Percentiles rank a stretch among this genome's conserved stretches.
Conservation (phyloP, 1,140 invertebrate genomes). For the Panulirus ornatus region DNA sequence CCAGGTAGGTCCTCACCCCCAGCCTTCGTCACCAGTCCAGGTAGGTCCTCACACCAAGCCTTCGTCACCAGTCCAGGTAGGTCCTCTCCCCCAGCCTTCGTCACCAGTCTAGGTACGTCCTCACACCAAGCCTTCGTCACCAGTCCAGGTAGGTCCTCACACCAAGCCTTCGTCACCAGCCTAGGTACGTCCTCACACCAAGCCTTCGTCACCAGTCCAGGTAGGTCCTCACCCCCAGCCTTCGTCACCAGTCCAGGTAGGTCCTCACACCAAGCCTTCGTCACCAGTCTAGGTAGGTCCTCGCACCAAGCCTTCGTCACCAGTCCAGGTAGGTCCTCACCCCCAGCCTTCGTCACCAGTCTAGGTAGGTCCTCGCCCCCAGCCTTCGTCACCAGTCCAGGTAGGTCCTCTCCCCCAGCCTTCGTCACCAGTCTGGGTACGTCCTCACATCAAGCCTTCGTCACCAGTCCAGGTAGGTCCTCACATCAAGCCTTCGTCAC, state of each 20-base stretch:
- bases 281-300: constrained; percentile 35
- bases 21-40: constrained; percentile 43
- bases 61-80: too few species aligned
- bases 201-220: constrained; percentile 38
- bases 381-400: too few species aligned
- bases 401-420: too few species aligned
- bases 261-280: too few species aligned
- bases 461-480: too few species aligned
- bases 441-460: too few species aligned
- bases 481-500: constrained; percentile 24
- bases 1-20: constrained; percentile 23
- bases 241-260: too few species aligned
- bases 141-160: constrained; percentile 28
- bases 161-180: constrained; percentile 31
- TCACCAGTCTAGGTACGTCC: too few species aligned
- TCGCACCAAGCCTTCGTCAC: constrained; percentile 29
- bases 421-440: too few species aligned
- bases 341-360: constrained; percentile 26
- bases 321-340: constrained; percentile 28
- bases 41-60: neutral
- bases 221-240: constrained; percentile 42
- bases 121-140: constrained; percentile 25
- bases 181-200: constrained; percentile 22
- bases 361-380: neutral
- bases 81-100: too few species aligned